phyloP scores from a whole-genome alignment of 2,888 invertebrate genomes.

The Chloromyia formosa region DNA sequence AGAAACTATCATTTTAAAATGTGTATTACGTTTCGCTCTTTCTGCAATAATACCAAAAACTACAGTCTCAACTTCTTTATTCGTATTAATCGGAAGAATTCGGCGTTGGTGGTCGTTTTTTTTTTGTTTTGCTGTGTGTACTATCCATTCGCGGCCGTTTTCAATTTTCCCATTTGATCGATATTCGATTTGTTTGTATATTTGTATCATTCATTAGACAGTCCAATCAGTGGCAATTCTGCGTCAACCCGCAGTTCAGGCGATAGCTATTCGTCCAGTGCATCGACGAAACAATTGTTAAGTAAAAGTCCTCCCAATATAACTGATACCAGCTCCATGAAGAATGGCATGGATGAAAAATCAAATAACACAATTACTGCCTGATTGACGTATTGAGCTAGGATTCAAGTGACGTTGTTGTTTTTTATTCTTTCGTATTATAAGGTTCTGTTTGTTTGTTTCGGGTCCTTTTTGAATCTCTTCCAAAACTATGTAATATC shows the following conservation, averaged over 20 bases:
- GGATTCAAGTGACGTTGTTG: neutral
- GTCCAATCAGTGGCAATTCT: slow-evolving; percentile 70
- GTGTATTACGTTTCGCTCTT: too few relatives aligned
- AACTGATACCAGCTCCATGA: neutral
- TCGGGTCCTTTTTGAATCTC: slow-evolving; percentile 10
- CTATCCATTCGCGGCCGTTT: too few relatives aligned
- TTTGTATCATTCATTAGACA: slow-evolving; percentile 64
- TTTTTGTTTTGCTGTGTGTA: too few relatives aligned
- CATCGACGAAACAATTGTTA: slow-evolving; percentile 79
- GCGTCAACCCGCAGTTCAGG: slow-evolving; percentile 74
- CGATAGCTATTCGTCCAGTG: slow-evolving; percentile 83
- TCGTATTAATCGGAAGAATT: too few relatives aligned
- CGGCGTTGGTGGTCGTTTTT: too few relatives aligned
- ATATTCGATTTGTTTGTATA: too few relatives aligned
- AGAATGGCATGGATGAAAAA: slow-evolving; percentile 15
- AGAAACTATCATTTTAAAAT: too few relatives aligned
- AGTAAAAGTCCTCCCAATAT: slow-evolving; percentile 62
- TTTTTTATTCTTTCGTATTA: neutral
- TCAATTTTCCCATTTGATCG: too few relatives aligned
- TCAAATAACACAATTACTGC: slow-evolving; percentile 16
- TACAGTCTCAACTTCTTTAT: too few relatives aligned
- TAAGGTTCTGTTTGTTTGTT: neutral
- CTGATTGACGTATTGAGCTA: slow-evolving; percentile 8
- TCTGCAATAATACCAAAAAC: too few relatives aligned
- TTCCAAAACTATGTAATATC: neutral